Conservation (phyloP, 1,140 invertebrate species). For the Dryas iulia region DNA sequence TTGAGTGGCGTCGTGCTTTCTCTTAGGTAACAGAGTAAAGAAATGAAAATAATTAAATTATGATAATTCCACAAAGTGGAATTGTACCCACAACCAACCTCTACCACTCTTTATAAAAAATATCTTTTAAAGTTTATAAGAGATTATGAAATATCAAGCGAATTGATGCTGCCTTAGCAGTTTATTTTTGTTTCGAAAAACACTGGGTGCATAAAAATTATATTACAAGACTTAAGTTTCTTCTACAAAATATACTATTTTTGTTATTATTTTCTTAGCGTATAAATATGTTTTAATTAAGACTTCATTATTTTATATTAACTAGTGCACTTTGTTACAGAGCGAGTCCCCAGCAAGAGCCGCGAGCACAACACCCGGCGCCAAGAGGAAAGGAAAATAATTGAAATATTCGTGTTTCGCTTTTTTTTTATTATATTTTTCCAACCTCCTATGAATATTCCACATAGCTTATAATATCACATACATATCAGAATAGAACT, state of each 20-base stretch:
- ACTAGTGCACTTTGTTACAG: slow-evolving; percentile 36
- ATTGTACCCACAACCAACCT: neutral
- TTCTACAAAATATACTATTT: no score
- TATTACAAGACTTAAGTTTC: no score
- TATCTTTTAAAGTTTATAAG: no score
- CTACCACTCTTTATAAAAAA: neutral
- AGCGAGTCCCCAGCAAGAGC: slow-evolving; percentile 53
- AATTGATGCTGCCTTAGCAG: no score
- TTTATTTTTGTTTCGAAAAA: no score
- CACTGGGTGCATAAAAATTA: no score
- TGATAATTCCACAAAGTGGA: neutral
- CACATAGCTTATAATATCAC: slow-evolving; percentile 75
- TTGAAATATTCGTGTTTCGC: slow-evolving; percentile 52
- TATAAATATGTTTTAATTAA: no score
- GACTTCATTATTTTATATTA: no score
- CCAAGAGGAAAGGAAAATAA: slow-evolving; percentile 79
- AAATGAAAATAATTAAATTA: neutral
- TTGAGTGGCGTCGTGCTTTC: neutral
- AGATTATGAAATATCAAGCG: no score
- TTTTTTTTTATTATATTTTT: slow-evolving; percentile 68
- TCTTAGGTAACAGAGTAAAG: neutral
- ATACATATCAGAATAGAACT: slow-evolving; percentile 63
- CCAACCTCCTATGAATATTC: slow-evolving; percentile 67
- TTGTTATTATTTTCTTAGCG: no score
- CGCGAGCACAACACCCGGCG: slow-evolving; percentile 70